Base-by-base conservation (phyloP, 2,797 vertebrate species). In the Protosalanx chinensis region DNA sequence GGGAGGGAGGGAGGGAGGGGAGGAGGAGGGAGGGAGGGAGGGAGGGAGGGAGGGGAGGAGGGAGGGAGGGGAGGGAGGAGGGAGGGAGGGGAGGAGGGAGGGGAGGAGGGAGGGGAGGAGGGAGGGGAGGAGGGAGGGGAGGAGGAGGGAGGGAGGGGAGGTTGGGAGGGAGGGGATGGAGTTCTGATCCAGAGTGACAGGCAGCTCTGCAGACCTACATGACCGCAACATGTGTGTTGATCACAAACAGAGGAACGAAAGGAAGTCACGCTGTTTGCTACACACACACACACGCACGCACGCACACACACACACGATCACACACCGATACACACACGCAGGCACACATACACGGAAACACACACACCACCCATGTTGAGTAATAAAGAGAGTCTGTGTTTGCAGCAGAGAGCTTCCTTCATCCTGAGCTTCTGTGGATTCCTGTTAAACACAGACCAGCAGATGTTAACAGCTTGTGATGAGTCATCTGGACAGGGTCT, bases 91-190 rank as follows among this genome's bases (percentile, higher is more conserved):
- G n/a, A n/a, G 18, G 53, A 57, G 53, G 13, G 53, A n/a, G 18
- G 6, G 64, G 88, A 56, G 78, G 70, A 59, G 72, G 81, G 81
- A 83, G 76, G 83, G 77, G 72, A n/a, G n/a, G 88, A 79, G 77
- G 81, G 77, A 85, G 71, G 77, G 46, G 81, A 57, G 74, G 62
- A 74, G 81, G 85, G 27, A 66, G 7, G 62, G 74, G 75, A 79
- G 82, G 60, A 20, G 37, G 33, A 53, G 0, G 13, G 76, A 68
- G 68, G 74, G 71, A 69, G 69, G 33, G 58, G 75, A 61, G 65
- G 81, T 72, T 59, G 79, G 79, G 74, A 73, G 78, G 33, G 61
- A 30, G 59, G 59, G 12, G 59, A 61, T 30, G 12, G 56, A 57
- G n/a, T 27, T 30, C 59, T 27, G 53, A 30, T 61, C 27, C 20